A percentile compares a stretch with the other conserved stretches of the same genome.
phyloP scores from a whole-genome alignment of 1,140 invertebrate species.

The Stegodyphus mimosarum region DNA sequence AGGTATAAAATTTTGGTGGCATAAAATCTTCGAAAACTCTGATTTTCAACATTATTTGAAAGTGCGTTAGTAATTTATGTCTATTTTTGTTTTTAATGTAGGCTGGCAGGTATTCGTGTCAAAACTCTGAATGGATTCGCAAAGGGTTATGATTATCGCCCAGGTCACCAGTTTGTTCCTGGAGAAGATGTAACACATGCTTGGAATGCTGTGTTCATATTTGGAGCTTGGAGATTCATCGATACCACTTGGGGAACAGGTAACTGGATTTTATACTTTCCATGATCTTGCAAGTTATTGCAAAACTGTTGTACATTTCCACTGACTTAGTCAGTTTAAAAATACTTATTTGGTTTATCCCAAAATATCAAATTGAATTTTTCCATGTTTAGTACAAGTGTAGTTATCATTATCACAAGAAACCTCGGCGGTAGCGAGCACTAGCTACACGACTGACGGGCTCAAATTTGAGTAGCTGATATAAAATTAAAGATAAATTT shows the following conservation, averaged over 20 bases:
- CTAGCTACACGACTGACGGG: too few species aligned
- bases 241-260: constrained; percentile 72
- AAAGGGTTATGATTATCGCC: constrained; percentile 66
- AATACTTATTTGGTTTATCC: not conserved
- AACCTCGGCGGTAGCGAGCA: too few species aligned
- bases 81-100: constrained; percentile 7
- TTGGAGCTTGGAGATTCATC: constrained; percentile 68
- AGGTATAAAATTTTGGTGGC: not conserved
- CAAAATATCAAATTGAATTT: not conserved
- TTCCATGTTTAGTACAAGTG: too few species aligned
- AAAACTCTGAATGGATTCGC: constrained; percentile 68
- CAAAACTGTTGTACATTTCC: too few species aligned
- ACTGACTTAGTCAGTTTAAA: not conserved
- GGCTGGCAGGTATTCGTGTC: constrained; percentile 64
- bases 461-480: too few species aligned
- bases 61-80: not conserved
- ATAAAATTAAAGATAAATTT: too few species aligned
- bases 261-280: not conserved
- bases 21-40: not conserved
- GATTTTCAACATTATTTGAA: not conserved
- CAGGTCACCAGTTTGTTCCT: constrained; percentile 66
- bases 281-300: too few species aligned
- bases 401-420: too few species aligned
- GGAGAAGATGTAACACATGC: constrained; percentile 66
- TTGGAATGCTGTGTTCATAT: constrained; percentile 69